phyloP scores from a whole-genome alignment of 2,797 vertebrate genomes.

The Chelonia mydas region DNA sequence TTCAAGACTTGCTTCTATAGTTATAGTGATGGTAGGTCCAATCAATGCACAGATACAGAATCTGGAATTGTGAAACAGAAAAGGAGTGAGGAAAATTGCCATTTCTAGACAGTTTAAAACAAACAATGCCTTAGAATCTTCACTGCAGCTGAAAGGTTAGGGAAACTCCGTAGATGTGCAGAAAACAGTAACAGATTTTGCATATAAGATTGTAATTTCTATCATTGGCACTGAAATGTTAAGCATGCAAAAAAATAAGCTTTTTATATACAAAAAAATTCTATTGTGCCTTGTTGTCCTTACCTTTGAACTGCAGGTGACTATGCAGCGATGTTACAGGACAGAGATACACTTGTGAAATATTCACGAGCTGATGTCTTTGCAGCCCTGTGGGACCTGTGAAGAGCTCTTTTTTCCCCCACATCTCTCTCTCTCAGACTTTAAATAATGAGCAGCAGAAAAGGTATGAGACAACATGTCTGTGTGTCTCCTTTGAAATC shows the following conservation, averaged over 20 bases:
- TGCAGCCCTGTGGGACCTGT: slow-evolving; percentile 71
- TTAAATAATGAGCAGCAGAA: slow-evolving; percentile 80
- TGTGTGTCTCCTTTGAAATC: slow-evolving; percentile 76
- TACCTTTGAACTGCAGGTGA: slow-evolving; percentile 72
- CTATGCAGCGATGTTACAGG: slow-evolving; percentile 62
- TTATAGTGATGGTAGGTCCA: background rate
- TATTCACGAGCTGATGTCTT: slow-evolving; percentile 76
- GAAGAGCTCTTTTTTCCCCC: slow-evolving; percentile 69
- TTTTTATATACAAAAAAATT: slow-evolving; percentile 46
- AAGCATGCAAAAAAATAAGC: background rate
- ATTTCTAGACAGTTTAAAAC: slow-evolving; percentile 42
- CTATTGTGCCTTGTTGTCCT: slow-evolving; percentile 28
- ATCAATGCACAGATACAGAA: slow-evolving; percentile 26
- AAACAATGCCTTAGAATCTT: slow-evolving; percentile 39
- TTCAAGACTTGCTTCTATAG: slow-evolving; percentile 17
- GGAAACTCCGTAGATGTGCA: background rate
- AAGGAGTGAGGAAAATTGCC: background rate
- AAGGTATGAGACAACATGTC: slow-evolving; percentile 69
- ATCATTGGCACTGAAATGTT: slow-evolving; percentile 22
- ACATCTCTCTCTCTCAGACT: slow-evolving; percentile 68
- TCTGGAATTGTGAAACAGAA: background rate
- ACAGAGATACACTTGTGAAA: slow-evolving; percentile 75
- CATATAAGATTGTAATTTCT: slow-evolving; percentile 17
- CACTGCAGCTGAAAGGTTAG: slow-evolving; percentile 33
- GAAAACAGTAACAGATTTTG: slow-evolving; percentile 30